Evolutionary conservation across 2,797 vertebrate genomes (phyloP).

Genomic region (Distichodus sexfasciatus): DNA sequence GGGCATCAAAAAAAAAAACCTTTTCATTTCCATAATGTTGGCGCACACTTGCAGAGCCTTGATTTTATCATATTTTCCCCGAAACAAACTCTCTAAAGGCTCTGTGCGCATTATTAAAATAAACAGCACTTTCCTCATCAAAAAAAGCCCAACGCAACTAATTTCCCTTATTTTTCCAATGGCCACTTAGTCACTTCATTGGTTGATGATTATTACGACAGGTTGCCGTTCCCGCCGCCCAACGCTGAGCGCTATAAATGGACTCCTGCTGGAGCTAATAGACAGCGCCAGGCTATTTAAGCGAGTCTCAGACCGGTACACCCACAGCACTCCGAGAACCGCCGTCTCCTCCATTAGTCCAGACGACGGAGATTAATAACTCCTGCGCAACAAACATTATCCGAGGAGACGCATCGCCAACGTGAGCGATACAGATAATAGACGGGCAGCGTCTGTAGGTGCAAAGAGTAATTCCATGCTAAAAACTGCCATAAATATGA

Average conservation of each 20-base stretch:
- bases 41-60: neutral
- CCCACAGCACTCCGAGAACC: conserved; percentile 29
- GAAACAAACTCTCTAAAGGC: too few species aligned
- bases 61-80: neutral
- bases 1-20: neutral
- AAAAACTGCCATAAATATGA: conserved; percentile 27
- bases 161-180: too few species aligned
- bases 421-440: conserved; percentile 27
- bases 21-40: neutral
- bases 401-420: conserved; percentile 17
- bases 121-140: too few species aligned
- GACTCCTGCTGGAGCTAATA: conserved; percentile 19
- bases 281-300: conserved; percentile 15
- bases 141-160: too few species aligned
- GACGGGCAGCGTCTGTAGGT: conserved; percentile 27
- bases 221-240: neutral
- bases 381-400: conserved; percentile 24
- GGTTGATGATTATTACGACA: neutral
- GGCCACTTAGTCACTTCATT: too few species aligned
- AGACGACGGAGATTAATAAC: conserved; percentile 32
- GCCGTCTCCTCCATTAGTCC: conserved; percentile 44
- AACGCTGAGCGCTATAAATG: conserved; percentile 30
- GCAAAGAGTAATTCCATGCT: conserved; percentile 42
- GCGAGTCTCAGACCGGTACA: conserved; percentile 22
- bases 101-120: neutral